Base-by-base conservation (phyloP, 1,140 invertebrate genomes). In the Carcinoscorpius rotundicauda region DNA sequence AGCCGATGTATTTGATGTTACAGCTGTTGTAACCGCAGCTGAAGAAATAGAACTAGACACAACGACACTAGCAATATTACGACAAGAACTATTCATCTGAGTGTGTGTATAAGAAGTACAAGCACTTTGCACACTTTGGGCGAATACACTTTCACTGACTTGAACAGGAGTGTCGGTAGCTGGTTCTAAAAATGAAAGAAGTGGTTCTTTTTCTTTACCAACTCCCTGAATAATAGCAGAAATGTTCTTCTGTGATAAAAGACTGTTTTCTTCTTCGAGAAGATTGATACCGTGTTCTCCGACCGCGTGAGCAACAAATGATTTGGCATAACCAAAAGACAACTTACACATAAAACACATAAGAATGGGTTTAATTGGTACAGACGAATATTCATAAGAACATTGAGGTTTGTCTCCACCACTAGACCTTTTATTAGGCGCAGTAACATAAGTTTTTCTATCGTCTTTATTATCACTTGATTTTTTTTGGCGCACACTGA, bases 301-400 rank as follows among this genome's bases (percentile, higher is more conserved):
- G 77, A 88, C 88, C 51, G 93, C 92, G 80, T 98, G 94, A 61
- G 89, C 88, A 64, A 93, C 87, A 80, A 98, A 97, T 68, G 93
- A 95, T 76, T 95, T 94, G 58, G 91, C 86, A 78, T 91, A 95
- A 66, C 93, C 93, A 80, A 97, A 98, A 76, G 92, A 96, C 72
- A 98, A 84, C 82, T 97, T 97, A 82, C 94, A 98, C 75, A 97
- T 93, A 82, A 98, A 97, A 82, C 94, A 98, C 94, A 98, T 98
- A 70, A 98, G 84, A 73, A 98, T 97, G 56, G 94, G 93, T 81
- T 97, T 97, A 63, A 93, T 87, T 67, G 91, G 91, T 64, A 93
- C 88, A 63, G 88, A 88, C 59, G 62, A 63, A 71, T 84, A 86
- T 29, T 29, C 29, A 29, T 29, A 29, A 29, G 29, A 29, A 29